Conservation (phyloP, 2,113 vertebrate species). For the Zapornia atra region DNA sequence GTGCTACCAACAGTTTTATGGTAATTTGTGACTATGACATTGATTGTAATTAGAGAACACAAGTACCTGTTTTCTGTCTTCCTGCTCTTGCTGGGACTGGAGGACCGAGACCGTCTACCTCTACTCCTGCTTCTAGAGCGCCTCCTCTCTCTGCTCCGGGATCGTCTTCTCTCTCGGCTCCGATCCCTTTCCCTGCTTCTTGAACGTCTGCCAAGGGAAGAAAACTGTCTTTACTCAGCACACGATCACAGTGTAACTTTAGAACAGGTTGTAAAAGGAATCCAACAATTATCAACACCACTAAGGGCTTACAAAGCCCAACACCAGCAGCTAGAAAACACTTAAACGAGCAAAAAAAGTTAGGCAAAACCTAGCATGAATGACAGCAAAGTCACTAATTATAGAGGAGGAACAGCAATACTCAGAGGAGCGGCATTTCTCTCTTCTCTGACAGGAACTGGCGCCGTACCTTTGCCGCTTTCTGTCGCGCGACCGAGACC, state of each 20-base stretch:
- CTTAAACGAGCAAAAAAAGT: neutral
- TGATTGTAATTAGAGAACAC: neutral
- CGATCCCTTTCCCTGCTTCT: conserved; percentile 84
- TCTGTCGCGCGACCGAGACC: conserved; percentile 92
- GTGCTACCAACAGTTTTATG: neutral
- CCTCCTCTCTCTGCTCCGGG: conserved; percentile 89
- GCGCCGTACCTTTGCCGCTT: conserved; percentile 85
- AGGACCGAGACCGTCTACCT: conserved; percentile 85
- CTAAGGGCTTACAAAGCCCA: neutral
- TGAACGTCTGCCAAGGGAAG: conserved; percentile 80
- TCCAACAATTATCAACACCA: neutral
- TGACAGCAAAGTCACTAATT: neutral
- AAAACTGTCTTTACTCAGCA: neutral
- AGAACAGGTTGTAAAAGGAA: neutral
- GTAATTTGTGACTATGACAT: neutral
- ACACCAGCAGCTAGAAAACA: neutral
- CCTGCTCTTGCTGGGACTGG: conserved; percentile 87
- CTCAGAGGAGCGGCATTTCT: accelerated
- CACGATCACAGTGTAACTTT: accelerated
- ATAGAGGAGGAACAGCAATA: accelerated
- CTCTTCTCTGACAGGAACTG: accelerated
- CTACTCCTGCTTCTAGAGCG: conserved; percentile 86
- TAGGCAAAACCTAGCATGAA: neutral
- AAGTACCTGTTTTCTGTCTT: conserved; percentile 87
- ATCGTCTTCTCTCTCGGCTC: conserved; percentile 84